Base-by-base conservation (phyloP, 2,113 vertebrate genomes). In the Peromyscus leucopus region DNA sequence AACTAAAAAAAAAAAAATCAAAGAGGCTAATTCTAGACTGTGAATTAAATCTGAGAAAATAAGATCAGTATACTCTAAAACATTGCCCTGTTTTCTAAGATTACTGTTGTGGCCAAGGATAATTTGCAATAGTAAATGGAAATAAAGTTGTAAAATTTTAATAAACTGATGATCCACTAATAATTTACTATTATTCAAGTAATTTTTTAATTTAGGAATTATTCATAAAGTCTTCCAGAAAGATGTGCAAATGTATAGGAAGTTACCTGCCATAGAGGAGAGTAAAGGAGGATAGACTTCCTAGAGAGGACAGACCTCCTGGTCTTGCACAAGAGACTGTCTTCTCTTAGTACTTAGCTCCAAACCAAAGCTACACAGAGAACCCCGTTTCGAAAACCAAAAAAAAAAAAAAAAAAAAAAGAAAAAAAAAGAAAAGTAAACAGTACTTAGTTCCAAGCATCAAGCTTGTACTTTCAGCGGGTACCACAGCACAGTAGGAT, bases 121-220 rank as follows among this genome's bases (percentile, higher is more conserved):
- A 96, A 78, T 65, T 36, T 82, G 19, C 59, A 95, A 61, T 36
- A 59, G 63, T 95, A 79, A 48, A 65, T 89, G 78, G 22, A 94
- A 96, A 94, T 55, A 59, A 31, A 86, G 33, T 80, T 96, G 57
- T 86, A 78, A 90, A 76, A 67, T 95, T 91, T 90, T 93, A 91
- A 89, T 84, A 89, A 95, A 89, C 48, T 79, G 28, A 55, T 91
- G 17, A 36, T 84, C 74, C 93, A 63, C 39, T 96, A 90, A 42
- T 63, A 42, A 28, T 92, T 96, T 80, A 80, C 91, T 92, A 89
- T 94, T 88, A 93, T 87, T 96, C 48, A 92, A 96, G 59, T 57
- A n/a, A 83, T 79, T 94, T 95, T 91, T 94, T 31, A 87, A 90
- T 71, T 76, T 95, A 79, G 72, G 39, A 89, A 69, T 97, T 95